These are phyloP conservation scores for Drosophila subpulchrella DNA, from an alignment of 1,140 invertebrate species.

Conservation along the genomic window DNA sequence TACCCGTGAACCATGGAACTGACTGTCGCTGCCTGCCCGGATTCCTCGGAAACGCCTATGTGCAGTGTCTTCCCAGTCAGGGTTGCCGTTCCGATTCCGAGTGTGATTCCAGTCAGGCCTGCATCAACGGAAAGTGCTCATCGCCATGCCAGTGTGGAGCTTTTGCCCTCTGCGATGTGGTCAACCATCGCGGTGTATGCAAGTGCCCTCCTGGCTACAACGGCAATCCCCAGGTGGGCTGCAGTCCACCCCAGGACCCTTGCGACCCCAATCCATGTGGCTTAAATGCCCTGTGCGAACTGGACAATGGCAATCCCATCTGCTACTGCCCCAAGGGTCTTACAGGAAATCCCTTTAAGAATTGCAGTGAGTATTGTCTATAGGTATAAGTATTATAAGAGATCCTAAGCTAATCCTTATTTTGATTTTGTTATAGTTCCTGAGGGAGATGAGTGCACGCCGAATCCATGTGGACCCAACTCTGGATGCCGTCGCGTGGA, in stretches of 20 bases:
- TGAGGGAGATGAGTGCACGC: slow-evolving; percentile 92
- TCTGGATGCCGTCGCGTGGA: slow-evolving; percentile 91
- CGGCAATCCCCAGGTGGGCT: slow-evolving; percentile 88
- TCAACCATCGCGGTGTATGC: slow-evolving; percentile 90
- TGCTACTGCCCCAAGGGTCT: slow-evolving; percentile 95
- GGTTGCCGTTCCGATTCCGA: slow-evolving; percentile 89
- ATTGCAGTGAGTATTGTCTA: slow-evolving; percentile 91
- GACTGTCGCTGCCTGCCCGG: slow-evolving; percentile 92
- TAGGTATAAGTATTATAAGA: background rate
- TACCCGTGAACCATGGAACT: slow-evolving; percentile 90
- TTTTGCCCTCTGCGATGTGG: slow-evolving; percentile 91
- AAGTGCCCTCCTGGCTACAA: slow-evolving; percentile 91
- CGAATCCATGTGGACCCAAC: slow-evolving; percentile 93
- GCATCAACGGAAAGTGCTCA: slow-evolving; percentile 90
- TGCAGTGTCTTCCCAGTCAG: slow-evolving; percentile 88
- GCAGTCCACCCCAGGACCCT: slow-evolving; percentile 88
- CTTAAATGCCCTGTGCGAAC: slow-evolving; percentile 92
- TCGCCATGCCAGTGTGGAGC: slow-evolving; percentile 91
- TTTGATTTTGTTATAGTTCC: slow-evolving; percentile 87
- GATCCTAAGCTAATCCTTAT: background rate
- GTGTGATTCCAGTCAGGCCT: slow-evolving; percentile 89
- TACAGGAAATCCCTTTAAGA: slow-evolving; percentile 95
- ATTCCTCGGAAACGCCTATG: slow-evolving; percentile 91
- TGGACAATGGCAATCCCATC: slow-evolving; percentile 93
- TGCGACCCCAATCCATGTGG: slow-evolving; percentile 94